Evolutionary conservation across 2,797 vertebrate species (phyloP), one percentile per base, ranked within the genome.

Genomic region (Podarcis lilfordi): DNA sequence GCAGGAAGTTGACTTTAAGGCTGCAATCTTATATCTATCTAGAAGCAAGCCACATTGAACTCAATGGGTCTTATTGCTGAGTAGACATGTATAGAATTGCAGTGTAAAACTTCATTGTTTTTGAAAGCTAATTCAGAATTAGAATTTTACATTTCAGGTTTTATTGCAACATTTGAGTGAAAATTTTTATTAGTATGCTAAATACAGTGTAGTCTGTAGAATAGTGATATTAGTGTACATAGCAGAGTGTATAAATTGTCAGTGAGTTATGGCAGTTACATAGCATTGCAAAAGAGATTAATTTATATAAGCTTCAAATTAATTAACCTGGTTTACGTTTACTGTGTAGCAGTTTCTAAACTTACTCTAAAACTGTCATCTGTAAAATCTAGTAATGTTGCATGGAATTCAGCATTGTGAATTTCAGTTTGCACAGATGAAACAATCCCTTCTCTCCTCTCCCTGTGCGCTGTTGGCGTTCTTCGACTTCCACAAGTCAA

Each of bases 121-220:
- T 66, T 91, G 88, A 27, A 91, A 71, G 40, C 29, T 61, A 35
- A 35, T 32, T 85, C 25, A 29, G 59, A 80, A 80, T 3, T 80
- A 43, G 90, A 91, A 1, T 55, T 86, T 4, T 88, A 79, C n/a
- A 80, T 90, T 83, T 87, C 86, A 89, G 94, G 1, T 43, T 43
- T 40, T 85, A 89, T 87, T 90, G 9, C 4, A 81, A 69, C 0
- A 4, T 84, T 85, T 84, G 86, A 88, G 87, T 82, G 80, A 72
- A 59, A 86, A 85, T 2, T 89, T 86, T 89, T 37, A 89, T 59
- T 69, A 17, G 5, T 89, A 68, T 82, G 29, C 19, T 75, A 77
- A 23, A 74, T 32, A 68, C 43, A 88, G 86, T 45, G 66, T 21
- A 5, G 55, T 90, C 13, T 91, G 27, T 3, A 27, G 82, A 86